Percentiles rank a stretch among this genome's conserved stretches.
Evolutionary conservation across 2,113 vertebrate genomes (phyloP).

Genomic region (Emydocephalus ijimae): DNA sequence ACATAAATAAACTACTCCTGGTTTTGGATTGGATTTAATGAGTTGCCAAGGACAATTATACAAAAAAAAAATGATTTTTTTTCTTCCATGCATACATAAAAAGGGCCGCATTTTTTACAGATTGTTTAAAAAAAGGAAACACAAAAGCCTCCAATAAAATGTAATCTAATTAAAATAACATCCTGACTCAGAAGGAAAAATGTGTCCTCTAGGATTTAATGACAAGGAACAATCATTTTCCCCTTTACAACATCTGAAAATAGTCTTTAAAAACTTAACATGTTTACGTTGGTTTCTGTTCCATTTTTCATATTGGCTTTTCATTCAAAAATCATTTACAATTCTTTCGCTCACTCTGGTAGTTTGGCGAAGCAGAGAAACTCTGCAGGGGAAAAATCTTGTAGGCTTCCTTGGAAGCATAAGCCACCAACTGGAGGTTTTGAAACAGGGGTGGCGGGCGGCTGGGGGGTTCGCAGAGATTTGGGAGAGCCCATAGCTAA

Average conservation of each 20-base stretch:
- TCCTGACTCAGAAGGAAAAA: slow-evolving; percentile 47
- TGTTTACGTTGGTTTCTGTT: slow-evolving; percentile 55
- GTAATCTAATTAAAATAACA: slow-evolving; percentile 74
- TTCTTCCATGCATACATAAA: slow-evolving; percentile 67
- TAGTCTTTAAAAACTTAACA: slow-evolving; percentile 35
- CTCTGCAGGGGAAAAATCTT: background rate
- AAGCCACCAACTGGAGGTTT: background rate
- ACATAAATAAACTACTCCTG: slow-evolving; percentile 65
- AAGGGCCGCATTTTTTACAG: slow-evolving; percentile 74
- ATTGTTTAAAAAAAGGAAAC: slow-evolving; percentile 72
- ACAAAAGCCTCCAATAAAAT: slow-evolving; percentile 70
- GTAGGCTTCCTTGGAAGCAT: background rate
- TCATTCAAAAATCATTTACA: slow-evolving; percentile 58
- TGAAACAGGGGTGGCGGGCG: background rate
- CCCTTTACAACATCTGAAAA: slow-evolving; percentile 58
- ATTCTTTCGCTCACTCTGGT: slow-evolving; percentile 19
- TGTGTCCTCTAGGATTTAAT: slow-evolving; percentile 55
- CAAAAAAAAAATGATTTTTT: slow-evolving; percentile 53
- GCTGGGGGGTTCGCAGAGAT: too few relatives aligned
- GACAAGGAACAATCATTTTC: slow-evolving; percentile 45
- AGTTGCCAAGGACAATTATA: slow-evolving; percentile 66
- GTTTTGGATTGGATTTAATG: slow-evolving; percentile 68
- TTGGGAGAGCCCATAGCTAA: too few relatives aligned
- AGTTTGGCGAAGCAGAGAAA: slow-evolving; percentile 11
- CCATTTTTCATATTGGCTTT: slow-evolving; percentile 66